Evolutionary conservation across 2,113 vertebrate genomes (phyloP).

Genomic region (Sprattus sprattus): DNA sequence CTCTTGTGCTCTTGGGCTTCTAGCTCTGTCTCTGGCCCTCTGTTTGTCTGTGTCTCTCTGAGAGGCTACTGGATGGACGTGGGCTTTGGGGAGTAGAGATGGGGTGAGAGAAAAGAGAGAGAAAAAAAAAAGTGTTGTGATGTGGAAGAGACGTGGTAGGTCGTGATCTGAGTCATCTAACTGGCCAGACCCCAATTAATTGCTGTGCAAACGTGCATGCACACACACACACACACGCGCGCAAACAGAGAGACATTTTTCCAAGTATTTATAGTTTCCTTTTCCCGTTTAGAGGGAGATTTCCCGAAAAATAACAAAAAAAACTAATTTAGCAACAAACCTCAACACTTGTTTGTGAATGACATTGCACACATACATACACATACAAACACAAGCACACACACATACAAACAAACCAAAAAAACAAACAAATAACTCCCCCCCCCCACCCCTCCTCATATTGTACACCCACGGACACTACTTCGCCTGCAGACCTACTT

Average conservation of each 20-base stretch:
- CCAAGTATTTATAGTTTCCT: no score
- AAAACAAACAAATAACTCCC: background rate
- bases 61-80: background rate
- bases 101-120: background rate
- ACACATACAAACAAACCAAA: background rate
- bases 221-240: background rate
- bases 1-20: conserved; percentile 10
- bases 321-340: background rate
- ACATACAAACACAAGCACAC: background rate
- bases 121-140: background rate
- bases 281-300: no score
- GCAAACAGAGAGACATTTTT: background rate
- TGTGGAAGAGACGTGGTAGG: background rate
- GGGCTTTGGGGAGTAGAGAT: background rate
- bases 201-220: background rate
- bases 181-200: background rate
- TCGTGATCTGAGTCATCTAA: background rate
- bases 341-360: background rate
- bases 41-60: background rate
- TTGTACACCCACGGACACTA: background rate
- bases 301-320: no score
- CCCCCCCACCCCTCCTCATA: no score
- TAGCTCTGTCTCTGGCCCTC: background rate
- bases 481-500: conserved; percentile 73
- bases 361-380: background rate